phyloP scores from a whole-genome alignment of 2,888 invertebrate genomes.

The Helleia helle region DNA sequence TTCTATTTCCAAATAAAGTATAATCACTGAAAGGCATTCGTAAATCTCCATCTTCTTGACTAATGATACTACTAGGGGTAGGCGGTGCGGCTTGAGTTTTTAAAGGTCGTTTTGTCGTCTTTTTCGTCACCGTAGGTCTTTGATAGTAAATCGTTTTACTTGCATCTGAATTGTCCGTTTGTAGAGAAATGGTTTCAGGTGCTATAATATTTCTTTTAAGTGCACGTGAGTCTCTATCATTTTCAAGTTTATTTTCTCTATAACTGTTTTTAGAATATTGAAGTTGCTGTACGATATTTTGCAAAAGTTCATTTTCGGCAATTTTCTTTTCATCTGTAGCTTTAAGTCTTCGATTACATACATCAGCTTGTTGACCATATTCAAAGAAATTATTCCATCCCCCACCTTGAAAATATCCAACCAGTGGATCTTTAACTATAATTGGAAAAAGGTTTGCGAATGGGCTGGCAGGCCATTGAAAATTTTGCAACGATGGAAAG shows the following conservation, averaged over 20 bases:
- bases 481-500: slow-evolving; percentile 24
- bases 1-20: slow-evolving; percentile 40
- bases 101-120: slow-evolving; percentile 31
- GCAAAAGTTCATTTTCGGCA: slow-evolving; percentile 12
- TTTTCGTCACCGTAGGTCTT: slow-evolving; percentile 21
- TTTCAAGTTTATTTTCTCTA: not conserved
- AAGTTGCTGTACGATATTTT: slow-evolving; percentile 1
- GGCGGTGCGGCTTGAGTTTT: slow-evolving; percentile 17
- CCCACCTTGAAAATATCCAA: slow-evolving; percentile 61
- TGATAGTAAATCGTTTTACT: slow-evolving; percentile 3
- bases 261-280: slow-evolving; percentile 14
- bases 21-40: slow-evolving; percentile 40
- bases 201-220: slow-evolving; percentile 49
- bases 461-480: slow-evolving; percentile 58
- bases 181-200: slow-evolving; percentile 35
- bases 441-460: slow-evolving; percentile 71
- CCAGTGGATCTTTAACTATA: slow-evolving; percentile 71
- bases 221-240: slow-evolving; percentile 36
- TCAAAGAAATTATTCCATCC: slow-evolving; percentile 72
- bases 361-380: slow-evolving; percentile 72
- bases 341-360: slow-evolving; percentile 56
- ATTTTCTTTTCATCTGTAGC: slow-evolving; percentile 22
- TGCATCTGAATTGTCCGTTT: slow-evolving; percentile 26
- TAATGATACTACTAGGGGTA: slow-evolving; percentile 25
- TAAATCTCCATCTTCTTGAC: not conserved